phyloP scores from a whole-genome alignment of 2,797 vertebrate species.

The Sebastes ruberrimus region DNA sequence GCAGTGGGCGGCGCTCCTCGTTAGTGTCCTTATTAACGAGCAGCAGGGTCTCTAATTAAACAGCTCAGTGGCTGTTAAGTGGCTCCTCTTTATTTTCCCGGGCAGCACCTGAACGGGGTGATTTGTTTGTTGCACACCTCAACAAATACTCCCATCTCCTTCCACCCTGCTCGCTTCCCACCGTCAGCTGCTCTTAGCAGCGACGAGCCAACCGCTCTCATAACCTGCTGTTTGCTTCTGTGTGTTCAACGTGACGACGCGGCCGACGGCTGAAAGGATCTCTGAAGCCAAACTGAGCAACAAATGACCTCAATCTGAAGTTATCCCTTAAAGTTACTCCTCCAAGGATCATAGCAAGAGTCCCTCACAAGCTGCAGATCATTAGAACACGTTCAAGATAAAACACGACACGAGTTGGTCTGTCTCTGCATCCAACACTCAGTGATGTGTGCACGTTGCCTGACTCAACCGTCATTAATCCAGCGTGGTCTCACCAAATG shows the following conservation, averaged over 20 bases:
- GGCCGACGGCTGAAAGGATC: background rate
- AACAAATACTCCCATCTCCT: background rate
- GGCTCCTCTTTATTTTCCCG: conserved; percentile 42
- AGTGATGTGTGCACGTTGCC: too few species aligned
- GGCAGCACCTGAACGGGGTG: conserved; percentile 36
- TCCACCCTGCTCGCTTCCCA: background rate
- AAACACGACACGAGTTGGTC: background rate
- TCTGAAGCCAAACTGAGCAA: background rate
- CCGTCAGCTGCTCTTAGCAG: background rate
- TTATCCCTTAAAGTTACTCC: background rate
- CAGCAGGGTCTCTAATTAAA: conserved; percentile 62
- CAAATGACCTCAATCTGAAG: background rate
- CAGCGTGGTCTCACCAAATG: too few species aligned
- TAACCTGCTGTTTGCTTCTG: conserved; percentile 7
- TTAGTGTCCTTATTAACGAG: conserved; percentile 64
- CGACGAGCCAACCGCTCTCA: background rate
- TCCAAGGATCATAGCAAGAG: background rate
- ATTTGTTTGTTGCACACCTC: conserved; percentile 3
- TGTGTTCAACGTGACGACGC: background rate
- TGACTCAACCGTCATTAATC: too few species aligned
- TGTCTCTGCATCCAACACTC: too few species aligned
- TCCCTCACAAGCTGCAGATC: background rate
- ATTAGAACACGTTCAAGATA: background rate
- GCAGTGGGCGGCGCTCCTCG: conserved; percentile 40
- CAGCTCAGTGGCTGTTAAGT: conserved; percentile 45